Percentiles rank a stretch among this genome's conserved stretches.
phyloP scores from a whole-genome alignment of 1,140 invertebrate genomes.

The Halesus radiatus region DNA sequence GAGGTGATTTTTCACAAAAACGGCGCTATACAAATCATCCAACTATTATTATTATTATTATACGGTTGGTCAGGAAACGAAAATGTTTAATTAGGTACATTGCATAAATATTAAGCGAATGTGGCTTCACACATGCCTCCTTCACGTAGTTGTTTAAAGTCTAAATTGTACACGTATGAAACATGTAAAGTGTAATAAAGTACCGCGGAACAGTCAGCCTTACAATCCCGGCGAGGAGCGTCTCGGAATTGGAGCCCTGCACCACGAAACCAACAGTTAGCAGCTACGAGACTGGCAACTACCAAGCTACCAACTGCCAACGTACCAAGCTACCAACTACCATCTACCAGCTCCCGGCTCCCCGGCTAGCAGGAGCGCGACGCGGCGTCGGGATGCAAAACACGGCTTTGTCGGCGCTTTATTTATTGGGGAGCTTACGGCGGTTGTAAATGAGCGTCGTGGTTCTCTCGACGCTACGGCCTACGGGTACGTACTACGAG shows the following conservation, averaged over 20 bases:
- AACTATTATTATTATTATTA: too few relatives aligned
- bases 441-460: slow-evolving; percentile 50
- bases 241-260: slow-evolving; percentile 24
- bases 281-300: too few relatives aligned
- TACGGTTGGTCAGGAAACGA: too few relatives aligned
- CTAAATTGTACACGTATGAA: background rate
- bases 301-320: too few relatives aligned
- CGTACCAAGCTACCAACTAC: too few relatives aligned
- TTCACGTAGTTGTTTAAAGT: background rate
- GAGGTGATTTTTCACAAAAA: too few relatives aligned
- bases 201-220: background rate
- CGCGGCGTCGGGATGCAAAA: slow-evolving; percentile 55
- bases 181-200: background rate
- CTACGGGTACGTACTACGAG: background rate
- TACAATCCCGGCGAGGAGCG: slow-evolving; percentile 6
- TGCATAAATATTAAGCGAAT: too few relatives aligned
- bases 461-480: slow-evolving; percentile 13
- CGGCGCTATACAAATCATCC: too few relatives aligned
- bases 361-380: background rate
- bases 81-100: too few relatives aligned
- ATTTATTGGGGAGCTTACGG: slow-evolving; percentile 55
- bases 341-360: too few relatives aligned
- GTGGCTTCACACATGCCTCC: background rate
- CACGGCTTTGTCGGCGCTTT: slow-evolving; percentile 55
- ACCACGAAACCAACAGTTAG: background rate